Conservation (phyloP, 2,113 vertebrate species). For the Odontophorus gujanensis region DNA sequence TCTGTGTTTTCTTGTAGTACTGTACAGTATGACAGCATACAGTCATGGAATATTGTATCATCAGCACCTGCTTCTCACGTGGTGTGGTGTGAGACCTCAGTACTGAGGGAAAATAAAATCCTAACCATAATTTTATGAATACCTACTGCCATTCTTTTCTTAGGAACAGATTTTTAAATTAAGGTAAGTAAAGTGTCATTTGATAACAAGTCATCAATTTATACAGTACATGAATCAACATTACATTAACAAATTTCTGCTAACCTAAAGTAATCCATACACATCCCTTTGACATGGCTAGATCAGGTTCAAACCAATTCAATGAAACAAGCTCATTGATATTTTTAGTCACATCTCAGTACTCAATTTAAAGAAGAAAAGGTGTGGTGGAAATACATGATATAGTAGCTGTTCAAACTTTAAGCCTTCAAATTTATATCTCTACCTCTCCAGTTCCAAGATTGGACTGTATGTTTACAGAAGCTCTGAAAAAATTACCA, state of each 20-base stretch:
- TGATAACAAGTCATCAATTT: neutral
- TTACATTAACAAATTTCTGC: neutral
- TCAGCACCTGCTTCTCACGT: neutral
- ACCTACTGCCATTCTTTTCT: neutral
- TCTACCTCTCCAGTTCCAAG: neutral
- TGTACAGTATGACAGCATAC: neutral
- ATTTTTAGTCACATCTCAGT: neutral
- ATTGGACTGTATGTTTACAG: neutral
- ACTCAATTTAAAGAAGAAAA: neutral
- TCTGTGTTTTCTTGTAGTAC: neutral
- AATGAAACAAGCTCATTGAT: neutral
- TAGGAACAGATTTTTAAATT: neutral
- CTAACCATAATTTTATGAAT: neutral
- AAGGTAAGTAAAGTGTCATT: neutral
- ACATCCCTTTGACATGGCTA: neutral
- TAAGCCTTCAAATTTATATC: neutral
- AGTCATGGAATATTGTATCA: rapidly evolving
- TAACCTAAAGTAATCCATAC: neutral
- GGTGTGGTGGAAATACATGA: neutral
- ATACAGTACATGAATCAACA: neutral
- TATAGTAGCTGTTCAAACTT: neutral
- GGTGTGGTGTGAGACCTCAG: neutral
- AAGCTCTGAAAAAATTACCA: neutral
- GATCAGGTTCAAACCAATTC: neutral
- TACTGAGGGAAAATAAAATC: rapidly evolving